Evolutionary conservation across 2,888 invertebrate species (phyloP).

Genomic region (Rhamphomyia laevipes): DNA sequence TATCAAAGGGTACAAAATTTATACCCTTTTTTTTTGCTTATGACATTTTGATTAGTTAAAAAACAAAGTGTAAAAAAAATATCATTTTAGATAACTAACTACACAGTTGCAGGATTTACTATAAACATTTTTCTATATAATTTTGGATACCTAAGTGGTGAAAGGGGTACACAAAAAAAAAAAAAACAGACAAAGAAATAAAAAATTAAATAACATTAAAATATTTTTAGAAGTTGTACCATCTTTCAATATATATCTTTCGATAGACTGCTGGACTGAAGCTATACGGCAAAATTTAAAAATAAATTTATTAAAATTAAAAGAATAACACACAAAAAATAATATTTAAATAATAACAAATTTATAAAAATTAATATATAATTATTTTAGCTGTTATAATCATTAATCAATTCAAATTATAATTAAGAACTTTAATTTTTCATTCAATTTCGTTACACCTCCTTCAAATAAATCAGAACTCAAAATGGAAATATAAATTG

Average conservation of each 20-base stretch:
- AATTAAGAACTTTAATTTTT: no score
- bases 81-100: no score
- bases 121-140: no score
- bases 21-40: no score
- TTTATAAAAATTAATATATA: no score
- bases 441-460: no score
- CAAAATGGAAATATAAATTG: no score
- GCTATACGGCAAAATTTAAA: constrained; percentile 29
- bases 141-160: background rate
- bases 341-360: no score
- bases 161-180: background rate
- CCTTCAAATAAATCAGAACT: no score
- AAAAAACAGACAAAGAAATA: background rate
- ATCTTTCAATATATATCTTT: constrained; percentile 33
- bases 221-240: background rate
- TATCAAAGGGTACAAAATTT: background rate
- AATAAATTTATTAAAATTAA: background rate
- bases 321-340: background rate
- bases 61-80: constrained; percentile 15
- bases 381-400: no score
- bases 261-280: constrained; percentile 46
- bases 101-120: no score
- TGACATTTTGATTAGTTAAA: background rate
- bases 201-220: constrained; percentile 8
- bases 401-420: no score